phyloP scores from a whole-genome alignment of 2,888 invertebrate species.

The Lepidochrysops patricia region DNA sequence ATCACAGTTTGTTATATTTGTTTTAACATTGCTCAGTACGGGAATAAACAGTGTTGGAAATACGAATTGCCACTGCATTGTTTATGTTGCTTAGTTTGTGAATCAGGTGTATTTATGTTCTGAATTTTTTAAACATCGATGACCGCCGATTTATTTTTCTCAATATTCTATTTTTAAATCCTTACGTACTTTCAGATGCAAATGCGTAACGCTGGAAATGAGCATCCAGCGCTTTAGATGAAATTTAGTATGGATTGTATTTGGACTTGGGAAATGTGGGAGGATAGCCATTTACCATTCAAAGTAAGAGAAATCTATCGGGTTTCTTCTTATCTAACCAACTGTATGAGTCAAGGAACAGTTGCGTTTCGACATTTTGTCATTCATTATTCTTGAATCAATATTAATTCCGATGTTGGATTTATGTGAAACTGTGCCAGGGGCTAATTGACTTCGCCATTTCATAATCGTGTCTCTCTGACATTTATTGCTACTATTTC shows the following conservation, averaged over 20 bases:
- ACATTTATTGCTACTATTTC: conserved; percentile 1
- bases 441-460: conserved; percentile 3
- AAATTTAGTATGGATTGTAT: too few relatives aligned
- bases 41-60: conserved; percentile 12
- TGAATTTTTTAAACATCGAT: neutral
- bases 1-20: conserved; percentile 17
- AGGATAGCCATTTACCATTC: too few relatives aligned
- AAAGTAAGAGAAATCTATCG: too few relatives aligned
- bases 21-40: conserved; percentile 12
- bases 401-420: neutral
- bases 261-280: too few relatives aligned
- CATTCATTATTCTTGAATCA: conserved; percentile 1
- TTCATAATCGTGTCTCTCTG: conserved; percentile 3
- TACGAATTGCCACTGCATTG: conserved; percentile 4
- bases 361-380: neutral
- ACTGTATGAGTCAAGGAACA: neutral
- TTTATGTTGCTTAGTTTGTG: neutral
- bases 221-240: too few relatives aligned
- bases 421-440: neutral
- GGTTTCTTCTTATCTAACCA: too few relatives aligned
- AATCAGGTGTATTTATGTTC: neutral
- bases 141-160: too few relatives aligned
- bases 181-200: too few relatives aligned
- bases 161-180: too few relatives aligned
- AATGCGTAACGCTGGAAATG: too few relatives aligned